Evolutionary conservation across 2,797 vertebrate genomes (phyloP).

Genomic region (Bufotes viridis): DNA sequence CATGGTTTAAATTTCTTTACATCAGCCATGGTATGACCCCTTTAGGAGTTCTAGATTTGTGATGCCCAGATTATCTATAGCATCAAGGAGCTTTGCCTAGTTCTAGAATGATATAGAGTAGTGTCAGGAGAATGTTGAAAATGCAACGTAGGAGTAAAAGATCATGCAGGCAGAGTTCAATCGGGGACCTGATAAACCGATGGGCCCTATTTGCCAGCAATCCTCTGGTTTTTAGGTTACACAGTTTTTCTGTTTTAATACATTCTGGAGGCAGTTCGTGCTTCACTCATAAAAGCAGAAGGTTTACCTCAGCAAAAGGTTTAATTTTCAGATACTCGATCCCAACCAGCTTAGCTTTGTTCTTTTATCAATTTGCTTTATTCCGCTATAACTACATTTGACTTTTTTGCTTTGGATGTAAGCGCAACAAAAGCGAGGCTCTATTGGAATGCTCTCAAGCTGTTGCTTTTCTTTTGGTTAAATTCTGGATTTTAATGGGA

Average conservation of each 20-base stretch:
- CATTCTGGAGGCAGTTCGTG: slow-evolving; percentile 22
- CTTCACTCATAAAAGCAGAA: background rate
- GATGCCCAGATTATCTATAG: too few relatives aligned
- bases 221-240: background rate
- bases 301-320: slow-evolving; percentile 21
- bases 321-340: slow-evolving; percentile 48
- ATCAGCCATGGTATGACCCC: too few relatives aligned
- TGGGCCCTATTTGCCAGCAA: background rate
- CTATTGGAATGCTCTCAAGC: background rate
- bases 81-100: background rate
- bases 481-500: background rate
- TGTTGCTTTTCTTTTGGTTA: background rate
- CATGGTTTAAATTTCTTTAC: too few relatives aligned
- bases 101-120: background rate
- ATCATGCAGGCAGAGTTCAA: background rate
- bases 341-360: slow-evolving; percentile 37
- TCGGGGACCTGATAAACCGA: background rate
- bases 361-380: slow-evolving; percentile 52
- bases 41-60: too few relatives aligned
- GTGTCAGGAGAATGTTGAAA: too few relatives aligned
- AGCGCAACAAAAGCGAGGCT: background rate
- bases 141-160: too few relatives aligned
- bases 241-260: background rate
- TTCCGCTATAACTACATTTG: slow-evolving; percentile 28
- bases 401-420: slow-evolving; percentile 11